These are phyloP conservation scores for Arizona elegans DNA, from an alignment of 2,113 vertebrate genomes.

Conservation along the genomic window DNA sequence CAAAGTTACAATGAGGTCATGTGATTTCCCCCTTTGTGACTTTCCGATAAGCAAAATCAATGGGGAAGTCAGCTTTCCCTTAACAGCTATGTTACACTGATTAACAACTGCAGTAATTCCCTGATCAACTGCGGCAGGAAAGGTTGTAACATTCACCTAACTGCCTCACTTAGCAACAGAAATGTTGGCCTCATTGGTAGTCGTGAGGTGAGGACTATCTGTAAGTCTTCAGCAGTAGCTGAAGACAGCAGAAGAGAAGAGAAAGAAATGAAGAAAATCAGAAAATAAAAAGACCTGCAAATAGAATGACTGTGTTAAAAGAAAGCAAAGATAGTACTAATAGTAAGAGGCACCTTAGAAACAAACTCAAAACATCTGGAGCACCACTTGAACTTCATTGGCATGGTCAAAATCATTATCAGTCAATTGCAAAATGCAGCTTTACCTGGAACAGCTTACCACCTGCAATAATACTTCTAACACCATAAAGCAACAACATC, in stretches of 20 bases:
- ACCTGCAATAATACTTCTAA: neutral
- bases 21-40: neutral
- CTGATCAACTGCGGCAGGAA: neutral
- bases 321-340: neutral
- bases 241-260: neutral
- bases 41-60: neutral
- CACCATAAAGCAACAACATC: neutral
- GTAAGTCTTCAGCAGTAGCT: too few species aligned
- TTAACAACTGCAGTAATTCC: neutral
- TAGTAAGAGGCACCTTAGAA: neutral
- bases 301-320: neutral
- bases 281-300: neutral
- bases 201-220: neutral
- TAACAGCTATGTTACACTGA: neutral
- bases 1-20: neutral
- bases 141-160: neutral
- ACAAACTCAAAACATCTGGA: neutral
- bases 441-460: neutral
- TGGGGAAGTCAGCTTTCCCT: neutral
- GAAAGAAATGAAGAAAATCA: neutral
- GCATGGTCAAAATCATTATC: neutral
- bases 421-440: neutral
- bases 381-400: neutral
- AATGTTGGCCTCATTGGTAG: neutral
- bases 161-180: neutral